A percentile compares a stretch with the other conserved stretches of the same genome.
Conservation (phyloP, 1,140 invertebrate genomes). For the Acromyrmex heyeri region DNA sequence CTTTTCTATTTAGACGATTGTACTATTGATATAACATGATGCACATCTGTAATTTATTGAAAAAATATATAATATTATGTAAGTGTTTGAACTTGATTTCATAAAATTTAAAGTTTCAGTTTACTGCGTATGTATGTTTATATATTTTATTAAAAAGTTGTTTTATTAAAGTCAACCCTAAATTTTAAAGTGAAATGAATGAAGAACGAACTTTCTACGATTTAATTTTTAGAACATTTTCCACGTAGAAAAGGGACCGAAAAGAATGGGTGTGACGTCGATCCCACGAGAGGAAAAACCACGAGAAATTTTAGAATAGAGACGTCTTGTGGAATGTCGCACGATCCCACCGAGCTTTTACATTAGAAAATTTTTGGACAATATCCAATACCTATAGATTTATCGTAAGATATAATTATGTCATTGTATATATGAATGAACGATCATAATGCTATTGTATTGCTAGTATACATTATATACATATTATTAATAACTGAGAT, state of each 20-base stretch:
- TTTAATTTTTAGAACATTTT: constrained; percentile 40
- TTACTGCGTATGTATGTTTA: neutral
- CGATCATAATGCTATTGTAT: neutral
- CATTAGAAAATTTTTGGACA: constrained; percentile 57
- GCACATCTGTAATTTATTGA: neutral
- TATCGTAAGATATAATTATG: constrained; percentile 38
- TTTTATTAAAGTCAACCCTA: constrained; percentile 12
- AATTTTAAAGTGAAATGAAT: constrained; percentile 9
- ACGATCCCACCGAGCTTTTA: constrained; percentile 8
- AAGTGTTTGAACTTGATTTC: neutral
- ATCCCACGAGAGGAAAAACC: constrained; percentile 6
- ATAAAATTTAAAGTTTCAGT: neutral
- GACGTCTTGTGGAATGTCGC: constrained; percentile 41
- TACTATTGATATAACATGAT: constrained; percentile 1
- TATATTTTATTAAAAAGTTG: neutral
- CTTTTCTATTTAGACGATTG: constrained; percentile 7
- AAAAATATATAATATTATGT: constrained; percentile 5
- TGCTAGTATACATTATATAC: too few relatives aligned
- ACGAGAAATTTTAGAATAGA: constrained; percentile 47
- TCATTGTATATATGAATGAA: constrained; percentile 1
- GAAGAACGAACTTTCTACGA: constrained; percentile 6
- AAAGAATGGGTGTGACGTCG: constrained; percentile 38
- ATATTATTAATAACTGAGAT: neutral
- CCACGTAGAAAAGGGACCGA: neutral
- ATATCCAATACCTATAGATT: constrained; percentile 54